phyloP scores from a whole-genome alignment of 1,140 invertebrate species.

The Thereuonema tuberculata region DNA sequence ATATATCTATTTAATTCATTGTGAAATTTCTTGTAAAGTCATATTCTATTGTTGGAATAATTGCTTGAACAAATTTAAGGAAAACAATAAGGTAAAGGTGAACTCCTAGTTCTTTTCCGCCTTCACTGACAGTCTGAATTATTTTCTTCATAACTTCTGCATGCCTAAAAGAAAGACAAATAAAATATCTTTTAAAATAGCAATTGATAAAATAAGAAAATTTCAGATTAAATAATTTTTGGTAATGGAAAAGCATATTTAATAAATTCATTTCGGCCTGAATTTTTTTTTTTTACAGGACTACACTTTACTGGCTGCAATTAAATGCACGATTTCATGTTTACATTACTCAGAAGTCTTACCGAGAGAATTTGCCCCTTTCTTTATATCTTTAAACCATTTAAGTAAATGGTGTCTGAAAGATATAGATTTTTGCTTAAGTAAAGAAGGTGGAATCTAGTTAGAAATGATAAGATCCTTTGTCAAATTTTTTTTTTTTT shows the following conservation, averaged over 20 bases:
- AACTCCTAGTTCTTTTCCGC: slow-evolving; percentile 88
- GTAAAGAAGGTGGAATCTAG: no score
- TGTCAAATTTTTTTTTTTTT: no score
- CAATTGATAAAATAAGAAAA: background rate
- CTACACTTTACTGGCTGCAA: no score
- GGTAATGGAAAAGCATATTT: background rate
- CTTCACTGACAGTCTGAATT: slow-evolving; percentile 92
- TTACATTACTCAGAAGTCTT: no score
- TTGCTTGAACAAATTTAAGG: slow-evolving; percentile 98
- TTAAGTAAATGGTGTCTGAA: no score
- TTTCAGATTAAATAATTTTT: background rate
- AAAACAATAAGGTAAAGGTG: slow-evolving; percentile 98
- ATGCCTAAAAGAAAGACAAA: slow-evolving; percentile 50
- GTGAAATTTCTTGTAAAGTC: slow-evolving; percentile 97
- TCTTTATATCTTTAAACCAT: no score
- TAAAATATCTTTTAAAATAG: slow-evolving; percentile 14
- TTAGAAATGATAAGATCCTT: no score
- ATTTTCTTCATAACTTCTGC: slow-evolving; percentile 99
- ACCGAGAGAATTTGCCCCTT: no score
- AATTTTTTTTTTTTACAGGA: background rate
- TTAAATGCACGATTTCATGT: no score
- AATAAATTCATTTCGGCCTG: background rate
- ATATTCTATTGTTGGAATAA: slow-evolving; percentile 99
- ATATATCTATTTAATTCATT: no score
- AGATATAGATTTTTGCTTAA: no score